Conservation (phyloP, 2,113 vertebrate genomes). For the Grammomys surdaster region DNA sequence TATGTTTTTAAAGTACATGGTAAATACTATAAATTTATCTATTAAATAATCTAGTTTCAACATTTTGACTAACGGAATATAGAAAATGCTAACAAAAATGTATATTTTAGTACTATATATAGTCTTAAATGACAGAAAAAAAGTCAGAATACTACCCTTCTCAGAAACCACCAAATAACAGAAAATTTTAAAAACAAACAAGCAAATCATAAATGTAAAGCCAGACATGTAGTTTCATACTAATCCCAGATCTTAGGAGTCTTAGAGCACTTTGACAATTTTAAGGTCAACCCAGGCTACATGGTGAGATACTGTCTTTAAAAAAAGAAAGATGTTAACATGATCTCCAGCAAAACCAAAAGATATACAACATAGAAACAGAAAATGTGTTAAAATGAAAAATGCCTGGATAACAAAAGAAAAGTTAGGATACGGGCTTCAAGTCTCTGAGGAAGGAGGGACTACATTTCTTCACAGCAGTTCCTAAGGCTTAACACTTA, state of each 20-base stretch:
- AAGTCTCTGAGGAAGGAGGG: neutral
- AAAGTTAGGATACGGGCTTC: neutral
- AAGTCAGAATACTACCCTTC: slow-evolving; percentile 30
- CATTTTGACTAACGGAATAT: slow-evolving; percentile 57
- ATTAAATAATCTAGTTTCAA: slow-evolving; percentile 66
- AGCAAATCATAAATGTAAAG: neutral
- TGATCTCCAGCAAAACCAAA: slow-evolving; percentile 43
- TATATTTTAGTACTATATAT: neutral
- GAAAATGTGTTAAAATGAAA: neutral
- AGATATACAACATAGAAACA: slow-evolving; percentile 23
- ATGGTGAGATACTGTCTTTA: neutral
- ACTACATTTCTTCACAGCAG: slow-evolving; percentile 19
- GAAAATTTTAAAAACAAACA: neutral
- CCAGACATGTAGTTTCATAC: no score
- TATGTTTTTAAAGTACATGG: slow-evolving; percentile 48
- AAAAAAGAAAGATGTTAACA: neutral
- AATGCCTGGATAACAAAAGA: slow-evolving; percentile 11
- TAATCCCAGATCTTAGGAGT: neutral
- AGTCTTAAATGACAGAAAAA: slow-evolving; percentile 25
- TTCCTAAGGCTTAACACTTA: slow-evolving; percentile 46
- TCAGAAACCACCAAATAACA: slow-evolving; percentile 59
- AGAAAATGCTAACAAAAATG: slow-evolving; percentile 29
- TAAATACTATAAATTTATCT: slow-evolving; percentile 53
- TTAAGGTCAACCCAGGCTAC: no score
- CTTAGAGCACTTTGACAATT: neutral